Percentiles rank a stretch among this genome's conserved stretches.
Evolutionary conservation across 2,888 invertebrate species (phyloP).

Genomic region (Mimumesa dahlbomi): DNA sequence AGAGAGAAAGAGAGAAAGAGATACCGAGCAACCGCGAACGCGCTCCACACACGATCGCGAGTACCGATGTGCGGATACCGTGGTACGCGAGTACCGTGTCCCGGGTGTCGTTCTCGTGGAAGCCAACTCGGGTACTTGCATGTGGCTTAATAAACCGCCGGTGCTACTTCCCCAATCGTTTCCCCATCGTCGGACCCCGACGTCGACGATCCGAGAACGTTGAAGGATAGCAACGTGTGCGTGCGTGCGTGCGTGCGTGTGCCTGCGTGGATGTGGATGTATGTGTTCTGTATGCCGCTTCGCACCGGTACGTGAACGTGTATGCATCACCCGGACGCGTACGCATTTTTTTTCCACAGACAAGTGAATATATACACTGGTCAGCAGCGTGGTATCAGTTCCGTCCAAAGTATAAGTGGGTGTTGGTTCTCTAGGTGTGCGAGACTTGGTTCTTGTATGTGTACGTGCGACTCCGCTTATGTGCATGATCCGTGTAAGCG

Average conservation of each 20-base stretch:
- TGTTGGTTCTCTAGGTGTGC: background rate
- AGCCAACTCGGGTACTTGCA: conserved; percentile 37
- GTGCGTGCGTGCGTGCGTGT: background rate
- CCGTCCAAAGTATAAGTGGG: background rate
- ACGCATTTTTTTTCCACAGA: too few species aligned
- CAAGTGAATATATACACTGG: too few species aligned
- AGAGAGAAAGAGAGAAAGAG: conserved; percentile 6
- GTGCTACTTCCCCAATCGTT: conserved; percentile 24
- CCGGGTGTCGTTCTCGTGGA: conserved; percentile 55
- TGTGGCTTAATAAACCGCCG: conserved; percentile 41
- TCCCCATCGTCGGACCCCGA: conserved; percentile 3
- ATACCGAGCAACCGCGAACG: conserved; percentile 44
- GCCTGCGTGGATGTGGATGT: too few species aligned
- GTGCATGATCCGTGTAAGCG: conserved; percentile 44
- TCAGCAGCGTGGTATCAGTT: background rate
- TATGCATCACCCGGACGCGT: too few species aligned
- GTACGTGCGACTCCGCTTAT: conserved; percentile 13
- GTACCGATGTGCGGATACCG: conserved; percentile 59
- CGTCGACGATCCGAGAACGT: conserved; percentile 37
- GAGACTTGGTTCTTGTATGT: background rate
- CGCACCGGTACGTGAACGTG: too few species aligned
- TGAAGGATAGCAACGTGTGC: conserved; percentile 34
- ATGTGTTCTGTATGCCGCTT: too few species aligned
- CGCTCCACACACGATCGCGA: conserved; percentile 32
- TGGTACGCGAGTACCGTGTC: conserved; percentile 59